These are phyloP conservation scores for Drosophila kanekoi DNA, from an alignment of 2,888 invertebrate species.

Conservation along the genomic window DNA sequence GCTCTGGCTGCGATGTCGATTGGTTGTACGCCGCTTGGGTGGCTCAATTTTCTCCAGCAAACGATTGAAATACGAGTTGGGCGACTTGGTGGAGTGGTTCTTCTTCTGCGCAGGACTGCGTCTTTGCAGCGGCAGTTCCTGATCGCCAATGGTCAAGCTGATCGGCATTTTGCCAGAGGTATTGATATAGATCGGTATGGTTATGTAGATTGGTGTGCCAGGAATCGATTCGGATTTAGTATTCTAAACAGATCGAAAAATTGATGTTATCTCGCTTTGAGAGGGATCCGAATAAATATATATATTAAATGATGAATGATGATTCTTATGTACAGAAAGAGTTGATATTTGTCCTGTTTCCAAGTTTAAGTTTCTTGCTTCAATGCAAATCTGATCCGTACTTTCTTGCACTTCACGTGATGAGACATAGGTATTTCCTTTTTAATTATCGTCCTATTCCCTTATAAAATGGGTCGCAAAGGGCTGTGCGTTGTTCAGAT, in stretches of 20 bases:
- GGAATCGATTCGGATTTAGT: neutral
- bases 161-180: constrained; percentile 61
- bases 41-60: constrained; percentile 54
- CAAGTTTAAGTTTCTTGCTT: too few relatives aligned
- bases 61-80: constrained; percentile 70
- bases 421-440: too few relatives aligned
- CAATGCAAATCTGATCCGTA: too few relatives aligned
- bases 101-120: constrained; percentile 6
- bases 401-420: too few relatives aligned
- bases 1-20: constrained; percentile 71
- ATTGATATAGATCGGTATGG: constrained; percentile 79
- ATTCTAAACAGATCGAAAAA: neutral
- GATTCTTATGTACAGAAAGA: too few relatives aligned
- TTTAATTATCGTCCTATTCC: too few relatives aligned
- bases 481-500: too few relatives aligned
- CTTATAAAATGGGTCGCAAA: too few relatives aligned
- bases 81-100: constrained; percentile 40
- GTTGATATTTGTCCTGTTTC: too few relatives aligned
- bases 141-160: constrained; percentile 63
- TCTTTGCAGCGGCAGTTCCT: constrained; percentile 50
- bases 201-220: constrained; percentile 70
- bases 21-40: constrained; percentile 52
- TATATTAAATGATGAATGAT: too few relatives aligned
- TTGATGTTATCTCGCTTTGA: too few relatives aligned
- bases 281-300: too few relatives aligned